phyloP scores from a whole-genome alignment of 2,888 invertebrate species.

The Atherix ibis region DNA sequence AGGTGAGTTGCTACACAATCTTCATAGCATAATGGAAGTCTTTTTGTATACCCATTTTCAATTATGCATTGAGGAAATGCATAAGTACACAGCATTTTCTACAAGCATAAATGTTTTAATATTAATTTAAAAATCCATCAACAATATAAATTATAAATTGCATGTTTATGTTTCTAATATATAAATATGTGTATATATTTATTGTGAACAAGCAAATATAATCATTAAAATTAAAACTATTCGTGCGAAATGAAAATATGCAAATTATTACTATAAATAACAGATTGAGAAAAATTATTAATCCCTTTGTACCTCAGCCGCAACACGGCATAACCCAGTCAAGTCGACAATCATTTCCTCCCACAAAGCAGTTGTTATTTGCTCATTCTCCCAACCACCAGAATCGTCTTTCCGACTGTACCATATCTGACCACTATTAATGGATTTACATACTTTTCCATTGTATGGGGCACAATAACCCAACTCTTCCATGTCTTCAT shows the following conservation, averaged over 20 bases:
- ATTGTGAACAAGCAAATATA: too few species aligned
- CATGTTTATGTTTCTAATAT: too few species aligned
- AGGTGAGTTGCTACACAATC: conserved; percentile 84
- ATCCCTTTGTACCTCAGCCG: conserved; percentile 52
- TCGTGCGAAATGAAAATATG: too few species aligned
- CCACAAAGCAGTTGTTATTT: conserved; percentile 70
- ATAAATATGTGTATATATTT: background rate
- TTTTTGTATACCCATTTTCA: conserved; percentile 46
- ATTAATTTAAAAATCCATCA: background rate
- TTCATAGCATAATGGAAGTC: conserved; percentile 76
- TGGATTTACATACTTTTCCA: conserved; percentile 62
- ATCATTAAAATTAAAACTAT: too few species aligned
- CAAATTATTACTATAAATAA: conserved; percentile 6
- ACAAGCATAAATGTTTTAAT: conserved; percentile 12
- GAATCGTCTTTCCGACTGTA: conserved; percentile 46
- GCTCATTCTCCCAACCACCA: conserved; percentile 67
- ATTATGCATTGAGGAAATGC: conserved; percentile 78
- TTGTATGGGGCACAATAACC: conserved; percentile 79
- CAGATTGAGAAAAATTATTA: conserved; percentile 4
- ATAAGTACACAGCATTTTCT: conserved; percentile 78
- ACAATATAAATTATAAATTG: too few species aligned
- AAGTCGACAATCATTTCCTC: conserved; percentile 67
- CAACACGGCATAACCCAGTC: conserved; percentile 67
- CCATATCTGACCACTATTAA: conserved; percentile 54
- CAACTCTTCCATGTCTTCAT: conserved; percentile 19